These are phyloP conservation scores for Eudyptes chrysolophus DNA, from an alignment of 2,113 vertebrate species.

Conservation along the genomic window DNA sequence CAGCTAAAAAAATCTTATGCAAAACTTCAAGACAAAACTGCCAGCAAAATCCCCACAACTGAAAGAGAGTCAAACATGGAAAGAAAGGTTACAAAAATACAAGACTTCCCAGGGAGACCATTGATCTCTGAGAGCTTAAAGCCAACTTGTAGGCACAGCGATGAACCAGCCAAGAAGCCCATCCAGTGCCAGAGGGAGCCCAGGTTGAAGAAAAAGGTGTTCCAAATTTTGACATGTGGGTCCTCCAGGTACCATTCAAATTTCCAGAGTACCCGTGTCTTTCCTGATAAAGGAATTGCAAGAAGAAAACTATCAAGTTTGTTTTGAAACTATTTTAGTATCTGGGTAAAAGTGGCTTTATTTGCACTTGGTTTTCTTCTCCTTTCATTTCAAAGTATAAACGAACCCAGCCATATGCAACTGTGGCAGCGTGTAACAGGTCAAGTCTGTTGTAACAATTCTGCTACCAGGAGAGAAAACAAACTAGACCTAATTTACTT, in stretches of 20 bases:
- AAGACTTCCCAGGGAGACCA: background rate
- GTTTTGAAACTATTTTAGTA: background rate
- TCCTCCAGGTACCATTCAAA: background rate
- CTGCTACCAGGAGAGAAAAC: background rate
- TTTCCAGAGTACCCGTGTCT: background rate
- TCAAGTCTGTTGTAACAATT: fast-evolving
- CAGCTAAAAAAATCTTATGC: background rate
- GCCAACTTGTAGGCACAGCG: fast-evolving
- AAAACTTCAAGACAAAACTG: background rate
- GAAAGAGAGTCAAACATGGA: background rate
- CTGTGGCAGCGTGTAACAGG: fast-evolving
- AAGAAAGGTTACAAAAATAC: background rate
- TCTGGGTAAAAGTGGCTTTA: background rate
- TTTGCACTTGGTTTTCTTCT: background rate
- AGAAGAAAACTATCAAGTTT: background rate
- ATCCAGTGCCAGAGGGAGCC: background rate
- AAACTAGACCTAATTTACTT: background rate
- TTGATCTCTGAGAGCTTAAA: background rate
- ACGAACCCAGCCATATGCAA: background rate
- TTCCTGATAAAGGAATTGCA: background rate
- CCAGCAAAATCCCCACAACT: background rate
- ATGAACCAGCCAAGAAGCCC: background rate
- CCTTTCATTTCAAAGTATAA: background rate
- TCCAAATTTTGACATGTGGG: background rate
- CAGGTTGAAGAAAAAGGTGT: background rate